phyloP scores from a whole-genome alignment of 2,797 vertebrate genomes.

The Anolis apletophallus region DNA sequence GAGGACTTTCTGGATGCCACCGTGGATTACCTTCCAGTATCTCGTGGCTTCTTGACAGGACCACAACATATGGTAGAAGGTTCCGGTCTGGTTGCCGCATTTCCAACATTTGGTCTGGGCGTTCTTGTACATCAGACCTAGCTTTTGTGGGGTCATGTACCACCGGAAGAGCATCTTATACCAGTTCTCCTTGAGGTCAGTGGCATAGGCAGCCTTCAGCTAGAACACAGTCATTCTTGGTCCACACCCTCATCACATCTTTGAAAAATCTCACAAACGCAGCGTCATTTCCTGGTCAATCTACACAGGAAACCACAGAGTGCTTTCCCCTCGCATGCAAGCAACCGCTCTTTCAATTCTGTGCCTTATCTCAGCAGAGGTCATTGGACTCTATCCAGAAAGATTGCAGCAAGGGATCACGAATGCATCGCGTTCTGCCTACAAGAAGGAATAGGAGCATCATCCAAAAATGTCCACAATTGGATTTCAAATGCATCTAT shows the following conservation, averaged over 20 bases:
- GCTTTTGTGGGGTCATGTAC: no score
- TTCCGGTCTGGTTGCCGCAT: no score
- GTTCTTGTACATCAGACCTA: no score
- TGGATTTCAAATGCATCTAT: no score
- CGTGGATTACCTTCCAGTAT: no score
- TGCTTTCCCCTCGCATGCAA: neutral
- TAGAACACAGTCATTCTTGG: neutral
- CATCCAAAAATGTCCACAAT: neutral
- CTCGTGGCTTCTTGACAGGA: no score
- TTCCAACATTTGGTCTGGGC: no score
- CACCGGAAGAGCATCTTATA: no score
- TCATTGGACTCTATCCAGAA: neutral
- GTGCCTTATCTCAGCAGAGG: neutral
- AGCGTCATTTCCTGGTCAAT: slow-evolving; percentile 11
- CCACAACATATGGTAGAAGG: no score
- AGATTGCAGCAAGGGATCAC: neutral
- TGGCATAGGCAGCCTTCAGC: no score
- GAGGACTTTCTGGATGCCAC: no score
- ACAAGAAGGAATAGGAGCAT: neutral
- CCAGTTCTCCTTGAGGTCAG: no score
- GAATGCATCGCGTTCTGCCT: neutral
- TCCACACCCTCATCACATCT: neutral
- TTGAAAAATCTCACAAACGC: accelerated
- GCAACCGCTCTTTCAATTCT: neutral
- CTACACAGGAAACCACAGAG: neutral